These are phyloP conservation scores for Malurus alboscapulatus DNA, from an alignment of 2,113 vertebrate genomes.

Conservation along the genomic window DNA sequence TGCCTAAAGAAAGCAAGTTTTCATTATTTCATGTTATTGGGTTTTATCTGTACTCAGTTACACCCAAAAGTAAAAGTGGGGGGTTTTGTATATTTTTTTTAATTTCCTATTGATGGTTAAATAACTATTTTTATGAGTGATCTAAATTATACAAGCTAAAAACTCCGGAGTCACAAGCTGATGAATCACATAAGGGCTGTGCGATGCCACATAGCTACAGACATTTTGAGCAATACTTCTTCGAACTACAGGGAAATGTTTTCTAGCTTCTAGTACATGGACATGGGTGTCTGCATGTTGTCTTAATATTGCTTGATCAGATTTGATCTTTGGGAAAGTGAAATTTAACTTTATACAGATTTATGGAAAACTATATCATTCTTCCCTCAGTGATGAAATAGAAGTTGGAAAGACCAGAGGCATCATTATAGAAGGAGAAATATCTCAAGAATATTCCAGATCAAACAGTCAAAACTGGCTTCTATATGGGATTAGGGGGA, in stretches of 20 bases:
- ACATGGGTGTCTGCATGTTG: neutral
- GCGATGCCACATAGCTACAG: neutral
- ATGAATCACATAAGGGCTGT: conserved; percentile 3
- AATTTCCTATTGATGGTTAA: neutral
- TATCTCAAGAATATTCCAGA: neutral
- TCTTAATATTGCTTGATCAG: neutral
- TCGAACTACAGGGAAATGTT: neutral
- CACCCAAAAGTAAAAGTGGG: neutral
- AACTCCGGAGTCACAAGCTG: conserved; percentile 26
- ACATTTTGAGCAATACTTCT: neutral
- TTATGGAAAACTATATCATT: neutral
- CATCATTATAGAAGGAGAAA: neutral
- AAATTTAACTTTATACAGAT: neutral
- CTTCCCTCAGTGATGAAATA: neutral
- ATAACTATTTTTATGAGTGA: neutral
- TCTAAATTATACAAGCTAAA: neutral
- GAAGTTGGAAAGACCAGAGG: neutral
- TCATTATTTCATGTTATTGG: neutral
- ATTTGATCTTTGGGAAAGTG: neutral
- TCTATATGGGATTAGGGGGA: rapidly evolving
- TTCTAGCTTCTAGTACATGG: neutral
- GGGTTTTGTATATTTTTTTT: neutral
- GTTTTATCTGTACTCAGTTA: neutral
- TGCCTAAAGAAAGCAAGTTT: neutral
- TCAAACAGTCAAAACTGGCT: neutral